Evolutionary conservation across 2,888 invertebrate genomes (phyloP).

Genomic region (Polylopha cassiicola): DNA sequence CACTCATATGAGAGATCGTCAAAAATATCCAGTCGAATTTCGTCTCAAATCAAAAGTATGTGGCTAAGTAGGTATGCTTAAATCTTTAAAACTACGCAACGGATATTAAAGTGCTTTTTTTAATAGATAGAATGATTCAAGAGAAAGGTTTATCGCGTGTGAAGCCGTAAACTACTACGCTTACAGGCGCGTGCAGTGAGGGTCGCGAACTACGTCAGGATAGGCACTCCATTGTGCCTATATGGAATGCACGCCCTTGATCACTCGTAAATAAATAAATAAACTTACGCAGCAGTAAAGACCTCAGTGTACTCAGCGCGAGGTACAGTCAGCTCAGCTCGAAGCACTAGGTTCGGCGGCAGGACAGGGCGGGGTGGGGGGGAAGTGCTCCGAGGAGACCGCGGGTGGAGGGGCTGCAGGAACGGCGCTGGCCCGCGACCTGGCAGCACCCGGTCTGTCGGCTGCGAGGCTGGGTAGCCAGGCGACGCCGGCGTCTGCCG

Average conservation of each 20-base stretch:
- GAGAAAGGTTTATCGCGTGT: no score
- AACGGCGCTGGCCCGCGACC: slow-evolving; percentile 9
- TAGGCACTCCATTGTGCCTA: no score
- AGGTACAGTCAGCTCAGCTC: slow-evolving; percentile 46
- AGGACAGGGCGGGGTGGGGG: slow-evolving; percentile 40
- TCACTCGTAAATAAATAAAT: not conserved
- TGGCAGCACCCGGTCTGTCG: slow-evolving; percentile 14
- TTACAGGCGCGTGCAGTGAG: no score
- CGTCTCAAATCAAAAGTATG: no score
- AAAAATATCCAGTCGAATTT: not conserved
- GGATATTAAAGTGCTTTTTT: no score
- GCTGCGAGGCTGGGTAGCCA: slow-evolving; percentile 3
- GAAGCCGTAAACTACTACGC: no score
- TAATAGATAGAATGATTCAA: no score
- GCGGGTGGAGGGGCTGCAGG: slow-evolving; percentile 8
- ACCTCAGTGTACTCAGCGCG: slow-evolving; percentile 53
- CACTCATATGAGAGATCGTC: not conserved
- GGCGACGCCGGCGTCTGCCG: slow-evolving; percentile 5
- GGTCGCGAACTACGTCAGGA: no score
- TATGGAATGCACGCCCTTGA: no score
- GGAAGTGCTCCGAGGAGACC: slow-evolving; percentile 15
- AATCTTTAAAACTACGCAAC: no score
- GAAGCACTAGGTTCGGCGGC: slow-evolving; percentile 40
- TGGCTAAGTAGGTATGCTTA: no score
- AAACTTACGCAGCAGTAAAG: slow-evolving; percentile 45